Evolutionary conservation across 2,113 vertebrate species (phyloP), one percentile per base, ranked within the genome.

Genomic region (Melanotaenia duboulayi): DNA sequence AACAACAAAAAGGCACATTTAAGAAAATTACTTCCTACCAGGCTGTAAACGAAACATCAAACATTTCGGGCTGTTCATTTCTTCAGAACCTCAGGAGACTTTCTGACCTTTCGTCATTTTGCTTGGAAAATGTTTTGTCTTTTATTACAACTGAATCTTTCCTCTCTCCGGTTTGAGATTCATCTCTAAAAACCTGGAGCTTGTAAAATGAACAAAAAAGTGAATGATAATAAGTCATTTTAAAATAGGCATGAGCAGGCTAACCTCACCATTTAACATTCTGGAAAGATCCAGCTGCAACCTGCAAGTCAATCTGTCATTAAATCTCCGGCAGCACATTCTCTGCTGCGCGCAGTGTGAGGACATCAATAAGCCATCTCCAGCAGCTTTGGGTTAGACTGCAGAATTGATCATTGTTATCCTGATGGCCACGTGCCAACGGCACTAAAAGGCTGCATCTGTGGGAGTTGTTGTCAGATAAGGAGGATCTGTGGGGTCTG

Each of bases 341-440:
- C 73, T 51, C 71, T 70, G 71, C 71, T 71, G 17, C 61, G 39
- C 37, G 7, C 49, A 17, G 80, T 70, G 85, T n/a, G 73, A 70
- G 50, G 71, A 84, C 80, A 78, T 90, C 85, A 87, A 90, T 90
- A 90, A 87, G 79, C 85, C 79, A 86, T 86, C 81, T 87, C 63
- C 69, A 84, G 82, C 83, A 64, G 68, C 61, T 74, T 72, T 37
- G 32, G 70, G 69, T 78, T 59, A 66, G 76, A 48, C 76, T 62
- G 76, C 76, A 66, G 51, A 68, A 87, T 86, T 84, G 87, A 90
- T 90, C 78, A 74, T 83, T 80, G 80, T 80, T 90, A 74, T 85
- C 78, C 71, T 78, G 78, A 88, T 82, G 84, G 80, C 86, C 74
- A 55, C 66, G 65, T 71, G 84, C 80, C 76, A 85, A 67, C 66